A percentile compares a stretch with the other conserved stretches of the same genome.
phyloP scores from a whole-genome alignment of 2,888 invertebrate genomes.

The Drosophila histrio region DNA sequence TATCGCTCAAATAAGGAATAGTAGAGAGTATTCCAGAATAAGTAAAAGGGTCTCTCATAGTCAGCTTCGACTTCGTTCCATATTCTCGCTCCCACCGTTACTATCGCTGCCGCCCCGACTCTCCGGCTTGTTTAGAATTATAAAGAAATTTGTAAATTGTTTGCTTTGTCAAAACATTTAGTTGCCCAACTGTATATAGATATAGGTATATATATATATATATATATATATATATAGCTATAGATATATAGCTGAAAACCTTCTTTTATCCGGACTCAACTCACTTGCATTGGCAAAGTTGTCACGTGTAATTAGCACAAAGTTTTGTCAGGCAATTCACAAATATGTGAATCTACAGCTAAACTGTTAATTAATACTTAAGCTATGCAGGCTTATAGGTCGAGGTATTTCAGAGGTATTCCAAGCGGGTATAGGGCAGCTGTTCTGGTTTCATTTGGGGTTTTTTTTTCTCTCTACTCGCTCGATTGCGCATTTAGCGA shows the following conservation, averaged over 20 bases:
- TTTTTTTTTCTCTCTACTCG: slow-evolving; percentile 6
- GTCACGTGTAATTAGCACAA: slow-evolving; percentile 64
- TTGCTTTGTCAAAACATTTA: too few relatives aligned
- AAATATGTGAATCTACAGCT: slow-evolving; percentile 17
- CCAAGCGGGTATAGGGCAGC: neutral
- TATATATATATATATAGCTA: neutral
- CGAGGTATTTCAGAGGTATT: slow-evolving; percentile 10
- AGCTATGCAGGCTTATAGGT: slow-evolving; percentile 12
- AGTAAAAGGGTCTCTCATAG: too few relatives aligned
- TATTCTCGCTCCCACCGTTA: too few relatives aligned
- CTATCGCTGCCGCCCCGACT: too few relatives aligned
- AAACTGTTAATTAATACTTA: slow-evolving; percentile 40
- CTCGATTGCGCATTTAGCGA: slow-evolving; percentile 42
- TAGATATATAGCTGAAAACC: neutral
- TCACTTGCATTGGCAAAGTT: slow-evolving; percentile 18
- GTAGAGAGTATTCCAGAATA: too few relatives aligned
- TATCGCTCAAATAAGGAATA: too few relatives aligned
- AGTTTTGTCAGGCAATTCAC: slow-evolving; percentile 19
- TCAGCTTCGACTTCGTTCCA: too few relatives aligned
- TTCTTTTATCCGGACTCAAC: slow-evolving; percentile 25
- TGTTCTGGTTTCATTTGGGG: slow-evolving; percentile 29
- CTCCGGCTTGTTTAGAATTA: too few relatives aligned
- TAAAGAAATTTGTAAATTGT: too few relatives aligned
- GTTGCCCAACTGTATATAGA: too few relatives aligned
- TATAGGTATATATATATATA: neutral